Conservation (phyloP, 2,113 vertebrate genomes). For the Peromyscus maniculatus region DNA sequence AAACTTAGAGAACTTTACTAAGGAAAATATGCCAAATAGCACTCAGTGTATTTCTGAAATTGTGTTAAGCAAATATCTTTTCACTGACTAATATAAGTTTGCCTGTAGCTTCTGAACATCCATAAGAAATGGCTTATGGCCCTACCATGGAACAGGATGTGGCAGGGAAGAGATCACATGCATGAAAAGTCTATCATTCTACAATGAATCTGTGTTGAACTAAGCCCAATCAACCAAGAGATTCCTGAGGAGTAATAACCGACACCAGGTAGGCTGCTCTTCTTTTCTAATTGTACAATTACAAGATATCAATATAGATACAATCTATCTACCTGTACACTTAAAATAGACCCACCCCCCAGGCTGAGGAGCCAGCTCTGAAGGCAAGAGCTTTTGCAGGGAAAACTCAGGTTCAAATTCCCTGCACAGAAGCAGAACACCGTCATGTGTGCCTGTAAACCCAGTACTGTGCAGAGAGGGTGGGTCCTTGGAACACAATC, state of each 20-base stretch:
- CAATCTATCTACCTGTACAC: not conserved
- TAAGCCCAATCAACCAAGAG: not conserved
- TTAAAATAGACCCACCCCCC: not conserved
- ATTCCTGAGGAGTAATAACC: not conserved
- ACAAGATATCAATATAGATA: not conserved
- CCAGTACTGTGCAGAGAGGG: not conserved
- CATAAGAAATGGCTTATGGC: not conserved
- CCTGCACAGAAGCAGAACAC: not conserved
- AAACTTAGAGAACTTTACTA: slow-evolving; percentile 20
- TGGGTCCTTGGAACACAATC: not conserved
- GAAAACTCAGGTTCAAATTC: not conserved
- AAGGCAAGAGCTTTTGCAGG: not conserved
- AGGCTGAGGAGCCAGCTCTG: not conserved
- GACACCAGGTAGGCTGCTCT: not conserved
- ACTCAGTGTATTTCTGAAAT: slow-evolving; percentile 4
- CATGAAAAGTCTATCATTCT: not conserved
- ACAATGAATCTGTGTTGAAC: not conserved
- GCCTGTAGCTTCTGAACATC: not conserved
- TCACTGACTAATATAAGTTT: not conserved
- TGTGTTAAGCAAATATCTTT: slow-evolving; percentile 15
- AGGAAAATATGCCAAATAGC: not conserved
- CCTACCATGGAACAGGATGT: not conserved
- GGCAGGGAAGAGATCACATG: not conserved
- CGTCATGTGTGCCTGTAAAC: not conserved
- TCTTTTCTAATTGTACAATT: not conserved